Conservation (phyloP, 2,113 vertebrate species). For the Cebidichthys violaceus region DNA sequence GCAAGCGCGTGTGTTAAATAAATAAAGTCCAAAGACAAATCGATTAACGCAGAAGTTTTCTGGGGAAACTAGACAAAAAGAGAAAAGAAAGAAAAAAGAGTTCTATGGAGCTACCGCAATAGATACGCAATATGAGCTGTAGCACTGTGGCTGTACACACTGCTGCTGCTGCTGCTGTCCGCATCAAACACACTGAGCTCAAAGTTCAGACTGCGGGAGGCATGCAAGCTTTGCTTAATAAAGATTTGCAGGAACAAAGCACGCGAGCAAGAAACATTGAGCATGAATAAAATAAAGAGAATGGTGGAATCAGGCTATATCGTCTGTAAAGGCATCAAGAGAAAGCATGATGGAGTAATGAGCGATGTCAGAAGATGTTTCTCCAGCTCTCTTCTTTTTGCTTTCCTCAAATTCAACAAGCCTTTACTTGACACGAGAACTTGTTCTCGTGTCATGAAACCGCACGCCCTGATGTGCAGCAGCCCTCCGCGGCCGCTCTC, state of each 20-base stretch:
- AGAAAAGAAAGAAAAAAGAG: conserved; percentile 30
- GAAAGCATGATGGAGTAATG: background rate
- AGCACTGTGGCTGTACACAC: background rate
- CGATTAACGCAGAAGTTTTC: conserved; percentile 70
- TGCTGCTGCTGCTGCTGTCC: conserved; percentile 12
- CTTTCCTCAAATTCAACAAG: conserved; percentile 11
- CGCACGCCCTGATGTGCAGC: conserved; percentile 12
- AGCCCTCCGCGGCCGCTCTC: conserved; percentile 24
- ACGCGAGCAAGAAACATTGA: background rate
- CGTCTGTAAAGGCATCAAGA: conserved; percentile 10
- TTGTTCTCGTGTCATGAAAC: conserved; percentile 10
- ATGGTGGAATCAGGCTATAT: background rate
- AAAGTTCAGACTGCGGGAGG: conserved; percentile 40
- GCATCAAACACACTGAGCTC: conserved; percentile 24
- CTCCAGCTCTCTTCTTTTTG: background rate
- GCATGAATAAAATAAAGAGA: conserved; percentile 17
- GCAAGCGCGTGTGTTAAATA: conserved; percentile 62
- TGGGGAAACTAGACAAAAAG: conserved; percentile 41
- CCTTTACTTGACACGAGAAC: background rate
- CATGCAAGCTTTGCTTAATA: conserved; percentile 39
- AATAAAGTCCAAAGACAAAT: conserved; percentile 77
- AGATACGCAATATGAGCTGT: conserved; percentile 19
- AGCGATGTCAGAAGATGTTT: background rate
- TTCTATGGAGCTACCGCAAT: conserved; percentile 42
- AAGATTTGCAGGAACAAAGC: conserved; percentile 19